Base-by-base conservation (phyloP, 23 tunicate species). In the Trididemnum clinides region DNA sequence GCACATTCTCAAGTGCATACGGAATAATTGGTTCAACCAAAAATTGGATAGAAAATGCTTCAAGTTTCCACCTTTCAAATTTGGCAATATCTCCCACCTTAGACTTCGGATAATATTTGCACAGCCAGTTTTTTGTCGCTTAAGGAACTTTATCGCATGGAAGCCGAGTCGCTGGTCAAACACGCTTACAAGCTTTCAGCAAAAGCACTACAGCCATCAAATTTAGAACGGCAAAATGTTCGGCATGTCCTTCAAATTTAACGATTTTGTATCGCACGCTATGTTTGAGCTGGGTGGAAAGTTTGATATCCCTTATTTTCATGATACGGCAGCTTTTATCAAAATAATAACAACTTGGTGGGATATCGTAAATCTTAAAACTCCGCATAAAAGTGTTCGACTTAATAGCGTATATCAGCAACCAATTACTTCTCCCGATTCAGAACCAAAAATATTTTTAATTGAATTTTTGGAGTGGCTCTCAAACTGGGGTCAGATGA, bases 21-120 rank as follows among this genome's bases (percentile, higher is more conserved):
- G 80, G n/a, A 73, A 73, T 30, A 73, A 73, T 38, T 73, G 80
- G 80, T 57, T 73, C 5, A 73, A 73, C 22, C 80, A 36, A 73
- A 73, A 73, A 73, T 36, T 57, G 31, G 6, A 5, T 7, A 39
- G 25, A 7, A 23, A 29, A 36, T 73, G 80, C 25, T 36, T 73
- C n/a, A 27, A 36, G 2, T 73, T 36, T 73, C 80, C 80, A 3
- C 19, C 30, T 36, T 73, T 73, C 26, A 73, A 73, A 5, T 73
- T 37, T 28, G n/a, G 80, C 57, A 39, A 73, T 57, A 73, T 73
- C 54, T 20, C 7, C 15, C 80, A 10, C n/a, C n/a, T n/a, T 27
- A 37, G 57, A 37, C n/a, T 73, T 37, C 54, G 27, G 15, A 54
- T 19, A 57, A 57, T 36, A 28, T 73, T 36, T 19, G 57, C 12